Evolutionary conservation across 2,113 vertebrate genomes (phyloP).

Genomic region (Seriola dumerili): DNA sequence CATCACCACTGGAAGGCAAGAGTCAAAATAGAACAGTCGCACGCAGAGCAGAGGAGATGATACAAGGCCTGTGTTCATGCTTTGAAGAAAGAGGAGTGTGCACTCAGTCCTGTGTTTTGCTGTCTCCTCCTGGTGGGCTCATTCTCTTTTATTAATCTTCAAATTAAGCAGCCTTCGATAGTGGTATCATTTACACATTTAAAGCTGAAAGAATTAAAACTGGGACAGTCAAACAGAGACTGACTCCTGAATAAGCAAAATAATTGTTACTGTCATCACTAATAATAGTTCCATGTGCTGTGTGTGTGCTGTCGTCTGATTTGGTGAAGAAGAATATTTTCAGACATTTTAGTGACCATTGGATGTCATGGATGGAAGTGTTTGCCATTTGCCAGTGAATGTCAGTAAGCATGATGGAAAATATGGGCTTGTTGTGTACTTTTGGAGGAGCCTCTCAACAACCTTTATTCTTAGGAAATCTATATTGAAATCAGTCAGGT

Average conservation of each 20-base stretch:
- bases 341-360: slow-evolving; percentile 1
- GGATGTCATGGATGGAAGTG: slow-evolving; percentile 8
- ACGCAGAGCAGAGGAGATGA: slow-evolving; percentile 12
- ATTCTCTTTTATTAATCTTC: slow-evolving; percentile 22
- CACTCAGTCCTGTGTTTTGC: slow-evolving; percentile 14
- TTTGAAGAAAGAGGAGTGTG: slow-evolving; percentile 18
- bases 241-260: slow-evolving; percentile 38
- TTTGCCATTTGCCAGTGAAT: slow-evolving; percentile 45
- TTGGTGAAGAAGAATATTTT: slow-evolving; percentile 19
- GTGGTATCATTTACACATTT: slow-evolving; percentile 60
- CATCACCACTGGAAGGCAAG: slow-evolving; percentile 27
- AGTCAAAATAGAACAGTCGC: slow-evolving; percentile 5
- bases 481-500: slow-evolving; percentile 51
- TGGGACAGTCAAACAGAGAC: slow-evolving; percentile 20
- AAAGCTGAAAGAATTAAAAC: slow-evolving; percentile 42
- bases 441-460: slow-evolving; percentile 32
- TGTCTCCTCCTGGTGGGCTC: neutral
- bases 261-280: slow-evolving; percentile 38
- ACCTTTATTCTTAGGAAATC: slow-evolving; percentile 48
- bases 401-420: slow-evolving; percentile 49
- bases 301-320: slow-evolving; percentile 3
- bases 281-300: neutral
- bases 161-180: slow-evolving; percentile 31
- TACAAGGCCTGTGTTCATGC: slow-evolving; percentile 12
- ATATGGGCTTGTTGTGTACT: slow-evolving; percentile 42